These are phyloP conservation scores for Drosophila jambulina DNA, from an alignment of 1,140 invertebrate genomes.

Conservation along the genomic window DNA sequence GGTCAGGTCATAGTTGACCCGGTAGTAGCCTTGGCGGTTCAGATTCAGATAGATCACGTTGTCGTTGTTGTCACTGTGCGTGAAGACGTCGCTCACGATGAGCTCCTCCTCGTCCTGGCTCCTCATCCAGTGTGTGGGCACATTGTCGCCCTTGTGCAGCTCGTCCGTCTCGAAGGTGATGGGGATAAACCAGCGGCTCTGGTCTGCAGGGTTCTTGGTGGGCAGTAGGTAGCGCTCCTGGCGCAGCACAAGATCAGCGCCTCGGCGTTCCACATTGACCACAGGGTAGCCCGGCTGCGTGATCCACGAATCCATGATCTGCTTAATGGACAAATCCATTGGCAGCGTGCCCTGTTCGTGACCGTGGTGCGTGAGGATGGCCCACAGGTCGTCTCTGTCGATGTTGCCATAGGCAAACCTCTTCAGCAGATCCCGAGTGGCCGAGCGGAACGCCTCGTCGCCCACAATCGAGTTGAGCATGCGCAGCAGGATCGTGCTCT, in stretches of 20 bases:
- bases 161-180: slow-evolving; percentile 86
- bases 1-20: slow-evolving; percentile 90
- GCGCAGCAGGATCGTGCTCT: slow-evolving; percentile 92
- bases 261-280: slow-evolving; percentile 86
- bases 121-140: slow-evolving; percentile 76
- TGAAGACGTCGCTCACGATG: slow-evolving; percentile 62
- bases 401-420: slow-evolving; percentile 88
- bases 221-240: slow-evolving; percentile 79
- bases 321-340: slow-evolving; percentile 86
- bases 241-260: slow-evolving; percentile 56
- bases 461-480: slow-evolving; percentile 93
- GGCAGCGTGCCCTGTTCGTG: slow-evolving; percentile 85
- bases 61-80: slow-evolving; percentile 41
- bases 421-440: slow-evolving; percentile 88
- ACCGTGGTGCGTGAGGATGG: slow-evolving; percentile 87
- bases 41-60: slow-evolving; percentile 77
- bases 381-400: slow-evolving; percentile 90
- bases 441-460: slow-evolving; percentile 88
- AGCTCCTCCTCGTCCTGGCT: slow-evolving; percentile 64
- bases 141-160: slow-evolving; percentile 60
- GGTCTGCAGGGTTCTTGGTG: slow-evolving; percentile 48
- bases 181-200: slow-evolving; percentile 86
- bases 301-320: slow-evolving; percentile 94
- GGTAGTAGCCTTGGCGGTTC: slow-evolving; percentile 88
- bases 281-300: slow-evolving; percentile 93